phyloP scores from a whole-genome alignment of 1,140 invertebrate genomes.

The Diuraphis noxia region DNA sequence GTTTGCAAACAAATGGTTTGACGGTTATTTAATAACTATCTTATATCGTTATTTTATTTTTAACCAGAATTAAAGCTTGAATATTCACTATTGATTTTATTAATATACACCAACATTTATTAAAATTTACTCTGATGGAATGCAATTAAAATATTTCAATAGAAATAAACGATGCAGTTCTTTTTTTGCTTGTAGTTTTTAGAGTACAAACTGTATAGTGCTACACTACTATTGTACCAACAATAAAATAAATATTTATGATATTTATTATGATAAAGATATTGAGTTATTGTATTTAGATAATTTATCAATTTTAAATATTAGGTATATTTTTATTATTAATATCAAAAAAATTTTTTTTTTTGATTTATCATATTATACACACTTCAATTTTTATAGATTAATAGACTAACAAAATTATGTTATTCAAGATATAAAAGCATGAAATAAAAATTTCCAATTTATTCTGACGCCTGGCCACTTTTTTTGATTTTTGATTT shows the following conservation, averaged over 20 bases:
- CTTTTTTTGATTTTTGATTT: no score
- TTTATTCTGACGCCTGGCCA: neutral
- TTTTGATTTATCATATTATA: neutral
- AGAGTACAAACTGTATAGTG: neutral
- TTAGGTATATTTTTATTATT: neutral
- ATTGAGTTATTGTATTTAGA: neutral
- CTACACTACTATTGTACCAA: neutral
- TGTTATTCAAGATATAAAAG: neutral
- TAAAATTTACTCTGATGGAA: neutral
- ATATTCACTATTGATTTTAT: neutral
- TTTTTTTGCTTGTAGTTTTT: neutral
- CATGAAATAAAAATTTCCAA: neutral
- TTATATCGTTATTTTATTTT: neutral
- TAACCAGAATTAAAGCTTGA: neutral
- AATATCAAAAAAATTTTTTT: neutral
- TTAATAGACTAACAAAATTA: neutral
- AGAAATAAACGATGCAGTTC: neutral
- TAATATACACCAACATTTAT: neutral
- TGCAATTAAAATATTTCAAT: neutral
- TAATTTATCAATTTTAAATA: neutral
- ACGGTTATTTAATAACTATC: neutral
- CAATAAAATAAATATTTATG: neutral
- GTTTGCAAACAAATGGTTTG: neutral
- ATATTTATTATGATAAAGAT: neutral
- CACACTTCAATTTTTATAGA: no score